These are phyloP conservation scores for Pelmatolapia mariae DNA, from an alignment of 2,113 vertebrate genomes.

Conservation along the genomic window DNA sequence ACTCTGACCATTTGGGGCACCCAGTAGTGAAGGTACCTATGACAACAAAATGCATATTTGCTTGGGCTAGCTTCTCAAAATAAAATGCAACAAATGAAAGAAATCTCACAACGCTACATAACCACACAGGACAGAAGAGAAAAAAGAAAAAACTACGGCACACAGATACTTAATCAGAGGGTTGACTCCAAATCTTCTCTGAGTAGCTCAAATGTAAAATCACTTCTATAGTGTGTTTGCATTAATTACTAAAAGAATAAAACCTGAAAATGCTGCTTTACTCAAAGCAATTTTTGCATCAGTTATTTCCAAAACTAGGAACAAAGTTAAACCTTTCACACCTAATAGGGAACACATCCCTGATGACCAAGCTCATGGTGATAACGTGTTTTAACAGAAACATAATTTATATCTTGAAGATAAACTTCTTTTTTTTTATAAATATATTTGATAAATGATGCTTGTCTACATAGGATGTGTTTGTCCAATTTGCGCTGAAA, in stretches of 20 bases:
- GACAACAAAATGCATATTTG: background rate
- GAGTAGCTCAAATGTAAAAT: background rate
- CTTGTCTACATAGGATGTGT: background rate
- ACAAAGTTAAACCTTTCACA: background rate
- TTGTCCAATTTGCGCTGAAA: background rate
- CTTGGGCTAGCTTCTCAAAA: fast-evolving
- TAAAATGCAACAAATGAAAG: background rate
- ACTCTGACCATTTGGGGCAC: slow-evolving; percentile 45
- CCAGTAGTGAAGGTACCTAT: slow-evolving; percentile 50
- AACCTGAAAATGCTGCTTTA: background rate
- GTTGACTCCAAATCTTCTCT: background rate
- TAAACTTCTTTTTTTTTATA: background rate
- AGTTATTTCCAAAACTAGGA: background rate
- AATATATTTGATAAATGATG: background rate
- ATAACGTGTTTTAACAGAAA: background rate
- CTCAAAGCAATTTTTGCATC: background rate
- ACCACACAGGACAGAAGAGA: fast-evolving
- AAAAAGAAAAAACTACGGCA: background rate
- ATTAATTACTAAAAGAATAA: background rate
- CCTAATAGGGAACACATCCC: background rate
- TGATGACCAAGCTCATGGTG: background rate
- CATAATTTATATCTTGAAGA: background rate
- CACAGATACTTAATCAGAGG: fast-evolving
- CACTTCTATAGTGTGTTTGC: fast-evolving
- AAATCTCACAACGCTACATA: background rate